These are phyloP conservation scores for Athene cunicularia DNA, from an alignment of 2,113 vertebrate genomes.

Conservation along the genomic window DNA sequence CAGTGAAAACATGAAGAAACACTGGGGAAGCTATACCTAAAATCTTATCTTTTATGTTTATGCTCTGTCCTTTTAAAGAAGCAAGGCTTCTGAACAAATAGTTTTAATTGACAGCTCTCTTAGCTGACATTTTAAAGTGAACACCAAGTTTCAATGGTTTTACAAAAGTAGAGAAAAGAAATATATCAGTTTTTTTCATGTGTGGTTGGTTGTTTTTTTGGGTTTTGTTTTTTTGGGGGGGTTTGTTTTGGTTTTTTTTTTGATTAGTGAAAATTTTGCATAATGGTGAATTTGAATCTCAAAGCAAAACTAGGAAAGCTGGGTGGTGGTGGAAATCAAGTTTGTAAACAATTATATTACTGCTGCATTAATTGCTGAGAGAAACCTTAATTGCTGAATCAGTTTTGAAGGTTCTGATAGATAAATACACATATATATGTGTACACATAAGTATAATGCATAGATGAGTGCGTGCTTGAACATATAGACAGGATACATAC, in stretches of 20 bases:
- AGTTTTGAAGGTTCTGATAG: neutral
- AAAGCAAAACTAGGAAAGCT: neutral
- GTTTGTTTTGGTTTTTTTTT: too few species aligned
- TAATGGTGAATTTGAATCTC: neutral
- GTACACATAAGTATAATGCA: neutral
- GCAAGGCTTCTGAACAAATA: neutral
- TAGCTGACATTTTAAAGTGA: neutral
- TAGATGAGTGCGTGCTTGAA: neutral
- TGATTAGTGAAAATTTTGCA: neutral
- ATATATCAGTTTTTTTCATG: neutral
- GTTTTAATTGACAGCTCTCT: neutral
- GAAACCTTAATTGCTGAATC: neutral
- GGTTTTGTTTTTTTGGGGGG: too few species aligned
- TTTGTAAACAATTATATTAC: neutral
- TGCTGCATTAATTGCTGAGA: neutral
- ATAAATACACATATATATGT: neutral
- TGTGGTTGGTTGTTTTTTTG: too few species aligned
- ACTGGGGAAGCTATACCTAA: neutral
- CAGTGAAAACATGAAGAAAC: neutral
- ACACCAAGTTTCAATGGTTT: neutral
- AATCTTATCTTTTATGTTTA: neutral
- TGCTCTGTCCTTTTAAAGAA: neutral
- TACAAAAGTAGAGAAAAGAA: neutral
- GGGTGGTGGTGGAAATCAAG: neutral
- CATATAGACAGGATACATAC: rapidly evolving